Base-by-base conservation (phyloP, 2,888 invertebrate genomes). In the Cephus pygmeus region DNA sequence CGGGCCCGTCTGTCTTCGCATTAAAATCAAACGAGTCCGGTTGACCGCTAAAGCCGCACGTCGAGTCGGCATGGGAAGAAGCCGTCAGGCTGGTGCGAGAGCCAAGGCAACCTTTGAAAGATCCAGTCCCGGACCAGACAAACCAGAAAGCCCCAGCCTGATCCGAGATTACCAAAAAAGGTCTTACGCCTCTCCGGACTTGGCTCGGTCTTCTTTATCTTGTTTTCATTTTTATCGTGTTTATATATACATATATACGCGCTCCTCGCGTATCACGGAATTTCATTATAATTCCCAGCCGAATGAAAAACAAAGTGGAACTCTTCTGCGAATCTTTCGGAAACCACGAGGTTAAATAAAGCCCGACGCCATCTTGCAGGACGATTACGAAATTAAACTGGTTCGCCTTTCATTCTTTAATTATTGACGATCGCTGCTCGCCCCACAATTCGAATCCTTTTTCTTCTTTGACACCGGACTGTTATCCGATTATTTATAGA, bases 161-260 rank as follows among this genome's bases (percentile, higher is more conserved):
- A 35, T 74, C 79, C 80, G 77, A 79, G 81, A 87, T 86, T 83
- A 80, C 88, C 88, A 86, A 88, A 88, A 88, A 87, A 85, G 88
- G 88, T 36, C 83, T 85, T 86, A 84, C 85, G 86, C 85, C 78
- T 82, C 85, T 85, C 83, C 56, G 56, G 56, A 56, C 56, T 15
- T 15, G 56, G 81, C 82, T 82, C 76, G 78, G 77, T 82, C 74
- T 75, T 79, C 78, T 75, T 74, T 74, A 71, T 74, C 73, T 76
- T 77, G 80, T 80, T 78, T 78, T 81, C 80, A 80, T 76, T 23
- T 71, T 40, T 40, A 15, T 40, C 15, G 9, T 56, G 15, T 56
- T 56, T 56, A 56, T 56, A 23, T 35, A 35, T 35, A 12, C 12
- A 12, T 35, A 35, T 35, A 35, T 12, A 35, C 11, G 0, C 15